Evolutionary conservation across 2,888 invertebrate genomes (phyloP).

Genomic region (Polylopha cassiicola): DNA sequence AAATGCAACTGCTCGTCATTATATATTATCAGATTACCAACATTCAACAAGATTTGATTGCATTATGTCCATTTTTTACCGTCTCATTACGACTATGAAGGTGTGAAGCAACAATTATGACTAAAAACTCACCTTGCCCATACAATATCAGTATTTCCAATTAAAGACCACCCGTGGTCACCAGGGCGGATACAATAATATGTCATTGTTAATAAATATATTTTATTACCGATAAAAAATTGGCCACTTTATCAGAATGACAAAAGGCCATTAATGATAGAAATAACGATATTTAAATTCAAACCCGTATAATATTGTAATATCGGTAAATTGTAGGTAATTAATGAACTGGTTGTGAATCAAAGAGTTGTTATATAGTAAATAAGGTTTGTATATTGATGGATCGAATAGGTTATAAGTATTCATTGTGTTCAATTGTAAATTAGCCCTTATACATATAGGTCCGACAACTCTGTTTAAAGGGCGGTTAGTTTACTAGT

Average conservation of each 20-base stretch:
- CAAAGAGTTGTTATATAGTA: slow-evolving; percentile 37
- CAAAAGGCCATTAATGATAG: slow-evolving; percentile 30
- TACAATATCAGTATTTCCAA: slow-evolving; percentile 22
- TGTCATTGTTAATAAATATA: slow-evolving; percentile 32
- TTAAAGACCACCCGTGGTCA: slow-evolving; percentile 37
- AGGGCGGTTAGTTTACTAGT: no score
- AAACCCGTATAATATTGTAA: no score
- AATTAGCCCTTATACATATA: no score
- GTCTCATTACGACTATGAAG: no score
- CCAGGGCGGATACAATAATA: slow-evolving; percentile 31
- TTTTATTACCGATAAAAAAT: slow-evolving; percentile 34
- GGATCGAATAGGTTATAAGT: no score
- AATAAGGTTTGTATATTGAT: no score
- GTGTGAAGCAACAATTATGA: slow-evolving; percentile 22
- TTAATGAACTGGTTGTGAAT: slow-evolving; percentile 35
- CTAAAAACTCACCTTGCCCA: slow-evolving; percentile 14
- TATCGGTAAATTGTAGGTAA: slow-evolving; percentile 28
- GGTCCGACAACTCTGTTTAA: no score
- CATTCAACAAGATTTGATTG: no score
- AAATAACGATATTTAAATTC: slow-evolving; percentile 15
- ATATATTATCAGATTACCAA: no score
- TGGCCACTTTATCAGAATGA: slow-evolving; percentile 44
- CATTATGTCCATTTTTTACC: no score
- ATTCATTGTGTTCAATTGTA: no score
- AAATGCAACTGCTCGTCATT: no score